Percentiles rank a stretch among this genome's conserved stretches.
Conservation (phyloP, 1,140 invertebrate species). For the Aleiodes sp. region DNA sequence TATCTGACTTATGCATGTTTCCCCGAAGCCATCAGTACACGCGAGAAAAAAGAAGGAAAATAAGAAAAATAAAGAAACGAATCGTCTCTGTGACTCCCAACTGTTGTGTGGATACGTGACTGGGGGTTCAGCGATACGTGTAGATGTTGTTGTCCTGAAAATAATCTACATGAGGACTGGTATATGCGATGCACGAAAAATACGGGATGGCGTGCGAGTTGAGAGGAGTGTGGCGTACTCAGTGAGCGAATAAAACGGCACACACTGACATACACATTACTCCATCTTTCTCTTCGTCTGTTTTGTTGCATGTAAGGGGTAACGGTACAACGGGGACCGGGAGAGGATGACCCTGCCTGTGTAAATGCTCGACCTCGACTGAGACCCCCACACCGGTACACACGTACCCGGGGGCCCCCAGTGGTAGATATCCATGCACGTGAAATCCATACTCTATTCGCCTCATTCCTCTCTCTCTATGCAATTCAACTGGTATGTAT, state of each 20-base stretch:
- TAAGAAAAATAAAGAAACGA: background rate
- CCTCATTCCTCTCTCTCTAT: background rate
- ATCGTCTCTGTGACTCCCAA: conserved; percentile 8
- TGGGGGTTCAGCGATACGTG: conserved; percentile 1
- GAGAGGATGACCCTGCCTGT: conserved; percentile 64
- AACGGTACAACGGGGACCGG: conserved; percentile 28
- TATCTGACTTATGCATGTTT: conserved; percentile 56
- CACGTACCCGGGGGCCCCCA: conserved; percentile 14
- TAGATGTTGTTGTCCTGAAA: conserved; percentile 16
- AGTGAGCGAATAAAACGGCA: conserved; percentile 10
- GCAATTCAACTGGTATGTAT: conserved; percentile 15
- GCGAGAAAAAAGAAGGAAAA: conserved; percentile 38
- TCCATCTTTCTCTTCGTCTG: background rate
- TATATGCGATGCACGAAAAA: conserved; percentile 20
- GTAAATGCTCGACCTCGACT: conserved; percentile 63
- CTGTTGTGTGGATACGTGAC: conserved; percentile 12
- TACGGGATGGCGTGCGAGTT: background rate
- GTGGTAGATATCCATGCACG: background rate
- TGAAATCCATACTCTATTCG: background rate
- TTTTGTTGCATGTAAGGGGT: background rate
- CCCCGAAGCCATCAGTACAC: conserved; percentile 45
- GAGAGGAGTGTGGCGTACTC: background rate
- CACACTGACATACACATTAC: background rate
- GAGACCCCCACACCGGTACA: conserved; percentile 41
- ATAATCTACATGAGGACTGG: conserved; percentile 17